phyloP scores from a whole-genome alignment of 2,888 invertebrate genomes.

The Cremastinae sp. region DNA sequence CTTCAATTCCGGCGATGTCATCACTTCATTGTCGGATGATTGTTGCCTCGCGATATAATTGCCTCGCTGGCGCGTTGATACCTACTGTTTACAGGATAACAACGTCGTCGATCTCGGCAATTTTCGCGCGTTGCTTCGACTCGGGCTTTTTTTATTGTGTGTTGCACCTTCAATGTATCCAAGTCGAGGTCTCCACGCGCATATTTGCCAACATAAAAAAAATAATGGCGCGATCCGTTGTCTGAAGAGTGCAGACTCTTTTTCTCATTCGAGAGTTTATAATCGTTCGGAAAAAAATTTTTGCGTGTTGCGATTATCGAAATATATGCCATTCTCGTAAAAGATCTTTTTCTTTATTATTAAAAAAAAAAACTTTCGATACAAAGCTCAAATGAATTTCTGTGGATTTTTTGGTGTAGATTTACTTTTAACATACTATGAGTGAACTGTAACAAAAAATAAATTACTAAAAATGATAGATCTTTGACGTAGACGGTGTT shows the following conservation, averaged over 20 bases:
- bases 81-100: constrained; percentile 45
- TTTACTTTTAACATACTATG: too few species aligned
- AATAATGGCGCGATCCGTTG: constrained; percentile 19
- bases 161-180: constrained; percentile 23
- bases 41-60: constrained; percentile 53
- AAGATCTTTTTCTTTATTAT: background rate
- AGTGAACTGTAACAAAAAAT: too few species aligned
- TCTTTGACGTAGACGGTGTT: too few species aligned
- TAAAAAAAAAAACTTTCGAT: background rate
- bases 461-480: too few species aligned
- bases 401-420: constrained; percentile 16
- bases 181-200: constrained; percentile 9
- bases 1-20: constrained; percentile 41
- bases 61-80: constrained; percentile 50
- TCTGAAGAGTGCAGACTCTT: constrained; percentile 9
- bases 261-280: constrained; percentile 13
- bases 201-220: constrained; percentile 39
- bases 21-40: constrained; percentile 60
- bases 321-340: background rate
- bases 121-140: constrained; percentile 42
- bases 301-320: too few species aligned
- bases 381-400: too few species aligned
- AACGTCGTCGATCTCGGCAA: constrained; percentile 54
- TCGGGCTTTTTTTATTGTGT: constrained; percentile 10
- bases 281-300: constrained; percentile 11